Evolutionary conservation across 1,140 invertebrate genomes (phyloP).

Genomic region (Ridgeia piscesae): DNA sequence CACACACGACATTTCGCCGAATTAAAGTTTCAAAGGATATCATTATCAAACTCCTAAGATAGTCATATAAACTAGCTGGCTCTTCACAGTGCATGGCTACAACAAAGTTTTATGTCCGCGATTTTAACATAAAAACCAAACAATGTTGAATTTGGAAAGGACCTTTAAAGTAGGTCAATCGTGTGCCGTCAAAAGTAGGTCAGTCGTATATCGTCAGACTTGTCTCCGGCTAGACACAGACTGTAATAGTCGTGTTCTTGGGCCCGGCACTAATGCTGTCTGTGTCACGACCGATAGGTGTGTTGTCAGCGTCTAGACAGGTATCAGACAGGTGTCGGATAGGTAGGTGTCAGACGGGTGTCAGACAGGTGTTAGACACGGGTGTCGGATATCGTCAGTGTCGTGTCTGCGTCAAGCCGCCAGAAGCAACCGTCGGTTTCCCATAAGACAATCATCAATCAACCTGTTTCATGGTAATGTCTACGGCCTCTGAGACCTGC

Average conservation of each 20-base stretch:
- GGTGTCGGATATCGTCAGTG: neutral
- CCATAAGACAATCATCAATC: neutral
- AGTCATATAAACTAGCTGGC: too few relatives aligned
- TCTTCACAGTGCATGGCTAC: too few relatives aligned
- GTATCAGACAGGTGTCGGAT: neutral
- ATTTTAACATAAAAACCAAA: too few relatives aligned
- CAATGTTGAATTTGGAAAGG: neutral
- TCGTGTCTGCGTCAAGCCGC: neutral
- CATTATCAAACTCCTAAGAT: too few relatives aligned
- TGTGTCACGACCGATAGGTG: neutral
- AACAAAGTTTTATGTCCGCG: too few relatives aligned
- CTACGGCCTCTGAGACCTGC: neutral
- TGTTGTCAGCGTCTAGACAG: neutral
- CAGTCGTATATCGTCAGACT: neutral
- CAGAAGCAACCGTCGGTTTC: neutral
- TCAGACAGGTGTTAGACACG: neutral
- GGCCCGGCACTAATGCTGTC: neutral
- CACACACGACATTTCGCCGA: too few relatives aligned
- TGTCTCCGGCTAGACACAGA: neutral
- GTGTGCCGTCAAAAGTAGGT: neutral
- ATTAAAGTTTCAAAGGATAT: too few relatives aligned
- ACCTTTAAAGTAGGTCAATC: neutral
- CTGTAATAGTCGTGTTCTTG: neutral
- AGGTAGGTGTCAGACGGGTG: too few relatives aligned
- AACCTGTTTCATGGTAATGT: neutral